Base-by-base conservation (phyloP, 2,888 invertebrate species). In the Caenorhabditis sp. region DNA sequence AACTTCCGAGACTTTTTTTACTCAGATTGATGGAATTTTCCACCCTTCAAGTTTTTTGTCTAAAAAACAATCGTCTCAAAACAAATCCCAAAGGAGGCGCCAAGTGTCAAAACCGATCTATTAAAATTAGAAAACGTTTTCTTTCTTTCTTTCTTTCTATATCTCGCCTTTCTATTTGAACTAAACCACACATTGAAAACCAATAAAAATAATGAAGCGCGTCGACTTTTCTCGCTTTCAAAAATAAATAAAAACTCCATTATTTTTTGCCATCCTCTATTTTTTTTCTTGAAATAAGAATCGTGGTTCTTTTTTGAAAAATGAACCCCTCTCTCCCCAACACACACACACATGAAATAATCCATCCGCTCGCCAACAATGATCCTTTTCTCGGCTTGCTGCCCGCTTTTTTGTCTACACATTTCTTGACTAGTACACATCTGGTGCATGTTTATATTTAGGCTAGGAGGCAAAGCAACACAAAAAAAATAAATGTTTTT, bases 321-420 rank as follows among this genome's bases (percentile, higher is more conserved):
- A 43, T 43, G 43, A 43, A 43, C 43, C 43, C 43, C 43, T n/a
- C n/a, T n/a, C n/a, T n/a, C n/a, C n/a, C n/a, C n/a, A n/a, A n/a
- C n/a, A n/a, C n/a, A n/a, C 43, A 43, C 6, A 6, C 43, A 43
- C 43, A 43, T 43, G 17, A 43, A 43, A 43, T 43, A 43, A 43
- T 43, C 43, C 43, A 10, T 31, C 31, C 31, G n/a, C n/a, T n/a
- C n/a, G 12, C 6, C 5, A 36, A 36, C 8, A 55, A 24, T 55
- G 21, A 53, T 53, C 53, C 53, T 23, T 23, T 21, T 58, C 27
- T n/a, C n/a, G n/a, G n/a, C n/a, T n/a, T n/a, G n/a, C n/a, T n/a
- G n/a, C 31, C 36, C 36, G 5, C 36, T 36, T 36, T 36, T 36
- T 36, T 36, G 5, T 36, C 36, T 36, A 8, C 36, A 8, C 36